Evolutionary conservation across 2,797 vertebrate species (phyloP), one percentile per base, ranked within the genome.

Genomic region (Microtus obscurus): DNA sequence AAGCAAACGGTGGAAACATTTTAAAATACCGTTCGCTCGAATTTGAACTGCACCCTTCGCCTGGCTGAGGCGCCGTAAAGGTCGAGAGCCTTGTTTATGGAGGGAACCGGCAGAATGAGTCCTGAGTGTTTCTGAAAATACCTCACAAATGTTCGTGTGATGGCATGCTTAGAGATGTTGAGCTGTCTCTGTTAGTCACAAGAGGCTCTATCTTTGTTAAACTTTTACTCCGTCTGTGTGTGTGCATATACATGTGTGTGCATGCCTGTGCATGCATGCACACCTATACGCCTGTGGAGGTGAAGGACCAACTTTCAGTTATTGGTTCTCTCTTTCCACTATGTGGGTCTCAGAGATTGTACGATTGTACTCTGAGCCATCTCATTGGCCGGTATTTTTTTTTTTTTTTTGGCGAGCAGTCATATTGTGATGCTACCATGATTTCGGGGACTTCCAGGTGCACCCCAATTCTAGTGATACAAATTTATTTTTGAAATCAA

Each of bases 401-500:
- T 6, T 56, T n/a, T 16, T 23, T 40, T 71, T 71, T 71, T 37
- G 71, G 37, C 5, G 40, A 69, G 34, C 77, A 79, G 85, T 92
- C 63, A 82, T 90, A 59, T 69, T 83, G 13, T 65, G 53, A 95
- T 92, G 76, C 87, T 92, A 13, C 29, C 45, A 5, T 95, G 56
- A 85, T 83, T 95, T 95, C 34, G 90, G 48, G 69, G 9, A 48
- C n/a, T 34, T 93, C 76, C 48, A 78, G 37, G 82, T 90, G 23
- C 53, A 97, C 90, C 88, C 80, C 48, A 92, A 3, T 94, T 94
- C 86, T 91, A 78, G 76, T 74, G 63, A 74, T 31, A 90, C 53
- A 76, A 6, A 69, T 81, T 45, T 88, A 82, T 40, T 92, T 96
- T 95, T 97, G 93, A 81, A 95, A 94, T 90, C 27, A 95, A 37